Conservation (phyloP, 2,888 invertebrate species). For the Vesta saturnalis region DNA sequence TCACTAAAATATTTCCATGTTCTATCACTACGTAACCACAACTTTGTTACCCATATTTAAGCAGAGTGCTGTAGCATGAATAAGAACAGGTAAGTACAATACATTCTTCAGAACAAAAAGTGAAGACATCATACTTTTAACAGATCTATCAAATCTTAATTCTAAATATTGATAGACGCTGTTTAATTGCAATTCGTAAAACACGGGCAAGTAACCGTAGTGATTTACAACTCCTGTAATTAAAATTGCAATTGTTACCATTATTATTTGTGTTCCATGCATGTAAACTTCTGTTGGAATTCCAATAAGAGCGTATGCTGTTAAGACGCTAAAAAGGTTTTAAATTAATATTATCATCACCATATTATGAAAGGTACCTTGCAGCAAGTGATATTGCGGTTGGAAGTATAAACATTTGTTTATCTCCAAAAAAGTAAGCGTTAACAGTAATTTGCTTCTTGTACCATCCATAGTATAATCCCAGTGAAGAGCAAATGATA, state of each 20-base stretch:
- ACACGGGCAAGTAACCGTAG: slow-evolving; percentile 69
- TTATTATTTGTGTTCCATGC: slow-evolving; percentile 75
- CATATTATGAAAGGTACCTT: slow-evolving; percentile 65
- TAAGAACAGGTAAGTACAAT: slow-evolving; percentile 71
- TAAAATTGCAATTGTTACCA: slow-evolving; percentile 58
- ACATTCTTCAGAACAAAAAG: slow-evolving; percentile 69
- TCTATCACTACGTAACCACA: not conserved
- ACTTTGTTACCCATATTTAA: slow-evolving; percentile 75
- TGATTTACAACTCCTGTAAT: slow-evolving; percentile 52
- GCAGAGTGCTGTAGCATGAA: slow-evolving; percentile 75
- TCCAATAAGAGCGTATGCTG: slow-evolving; percentile 73
- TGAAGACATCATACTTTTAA: slow-evolving; percentile 69
- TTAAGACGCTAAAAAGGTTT: not conserved
- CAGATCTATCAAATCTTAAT: slow-evolving; percentile 69
- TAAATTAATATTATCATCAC: not conserved
- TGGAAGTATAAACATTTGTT: slow-evolving; percentile 73
- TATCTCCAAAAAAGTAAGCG: slow-evolving; percentile 74
- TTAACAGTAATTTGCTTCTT: slow-evolving; percentile 66
- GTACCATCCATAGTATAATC: slow-evolving; percentile 66
- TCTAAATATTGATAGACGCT: slow-evolving; percentile 76
- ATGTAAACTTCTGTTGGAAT: slow-evolving; percentile 79
- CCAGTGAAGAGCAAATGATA: slow-evolving; percentile 63
- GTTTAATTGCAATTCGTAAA: slow-evolving; percentile 74
- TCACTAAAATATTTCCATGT: slow-evolving; percentile 68
- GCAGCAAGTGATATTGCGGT: slow-evolving; percentile 74